These are phyloP conservation scores for Syngnathus typhle DNA, from an alignment of 2,113 vertebrate species.

Conservation along the genomic window DNA sequence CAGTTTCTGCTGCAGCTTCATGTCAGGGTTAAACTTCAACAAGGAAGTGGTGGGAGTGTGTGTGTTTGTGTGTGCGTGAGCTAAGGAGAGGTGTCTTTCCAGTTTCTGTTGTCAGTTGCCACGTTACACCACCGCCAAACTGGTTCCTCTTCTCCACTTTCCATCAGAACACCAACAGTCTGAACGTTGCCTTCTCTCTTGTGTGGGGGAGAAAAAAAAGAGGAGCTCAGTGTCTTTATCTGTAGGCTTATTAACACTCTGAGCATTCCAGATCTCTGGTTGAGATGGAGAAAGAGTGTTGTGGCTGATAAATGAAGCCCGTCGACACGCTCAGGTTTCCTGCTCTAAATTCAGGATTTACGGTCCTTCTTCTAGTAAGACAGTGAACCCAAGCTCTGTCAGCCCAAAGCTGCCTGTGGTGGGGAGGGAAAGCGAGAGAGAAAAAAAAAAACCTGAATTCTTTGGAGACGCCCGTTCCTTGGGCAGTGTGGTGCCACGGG, in stretches of 20 bases:
- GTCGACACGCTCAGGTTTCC: constrained; percentile 25
- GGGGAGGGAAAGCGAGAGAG: constrained; percentile 12
- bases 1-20: constrained; percentile 15
- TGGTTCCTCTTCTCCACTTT: constrained; percentile 64
- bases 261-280: background rate
- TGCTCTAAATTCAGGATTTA: constrained; percentile 31
- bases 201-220: constrained; percentile 3
- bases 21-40: constrained; percentile 42
- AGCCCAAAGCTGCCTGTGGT: constrained; percentile 53
- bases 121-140: constrained; percentile 54
- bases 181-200: constrained; percentile 20
- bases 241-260: constrained; percentile 8
- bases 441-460: constrained; percentile 60
- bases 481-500: constrained; percentile 60
- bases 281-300: constrained; percentile 17
- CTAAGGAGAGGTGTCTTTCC: constrained; percentile 51
- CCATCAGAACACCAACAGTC: constrained; percentile 53
- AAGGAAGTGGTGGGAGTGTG: constrained; percentile 49
- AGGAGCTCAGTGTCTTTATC: constrained; percentile 14
- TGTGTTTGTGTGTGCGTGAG: background rate
- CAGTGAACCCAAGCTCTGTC: constrained; percentile 50
- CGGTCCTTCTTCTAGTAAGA: constrained; percentile 34
- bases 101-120: constrained; percentile 65
- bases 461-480: constrained; percentile 70
- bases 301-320: constrained; percentile 28